Evolutionary conservation across 2,113 vertebrate species (phyloP), one percentile per base, ranked within the genome.

Genomic region (Periophthalmodon schlosseri): DNA sequence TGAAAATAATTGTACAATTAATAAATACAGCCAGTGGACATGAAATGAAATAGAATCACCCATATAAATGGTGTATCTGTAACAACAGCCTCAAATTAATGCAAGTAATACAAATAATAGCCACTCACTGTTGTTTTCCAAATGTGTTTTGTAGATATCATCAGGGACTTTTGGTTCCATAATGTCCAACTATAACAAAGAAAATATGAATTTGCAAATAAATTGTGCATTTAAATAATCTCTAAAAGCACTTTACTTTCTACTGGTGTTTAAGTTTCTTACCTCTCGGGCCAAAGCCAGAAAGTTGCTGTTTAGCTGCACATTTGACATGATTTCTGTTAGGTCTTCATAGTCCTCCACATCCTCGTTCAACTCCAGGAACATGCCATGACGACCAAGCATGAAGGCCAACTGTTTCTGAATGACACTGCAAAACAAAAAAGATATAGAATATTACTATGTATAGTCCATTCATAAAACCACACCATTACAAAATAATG

Each of bases 391-490:
- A 13, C 97, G 95, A 44, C 97, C 98, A 69, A 99, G 90, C 97
- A 99, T 99, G 88, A 97, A 99, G 15, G 98, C 96, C 97, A 99
- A 97, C 90, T 99, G 95, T 87, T 99, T 99, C 93, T 99, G 97
- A 74, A 97, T 95, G 58, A 99, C 96, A 79, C 98, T 99, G 87
- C 2, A 69, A 5, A 8, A 70, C 12, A 73, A 63, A 76, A 4
- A 28, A 5, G 20, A 24, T 3, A 14, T n/a, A 60, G 12, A 28
- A 24, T 14, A 24, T 60, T 24, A 60, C 2, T 3, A 21, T 11
- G 0, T n/a, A n/a, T 4, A 58, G 12, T 24, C 23, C 57, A 24
- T 28, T 63, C 6, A 28, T 63, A 34, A 33, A 18, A 34, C 21
- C 2, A 28, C n/a, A 3, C n/a, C 3, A n/a, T 2, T 0, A 57